These are phyloP conservation scores for Batillaria attramentaria DNA, from an alignment of 1,140 invertebrate genomes.

Conservation along the genomic window DNA sequence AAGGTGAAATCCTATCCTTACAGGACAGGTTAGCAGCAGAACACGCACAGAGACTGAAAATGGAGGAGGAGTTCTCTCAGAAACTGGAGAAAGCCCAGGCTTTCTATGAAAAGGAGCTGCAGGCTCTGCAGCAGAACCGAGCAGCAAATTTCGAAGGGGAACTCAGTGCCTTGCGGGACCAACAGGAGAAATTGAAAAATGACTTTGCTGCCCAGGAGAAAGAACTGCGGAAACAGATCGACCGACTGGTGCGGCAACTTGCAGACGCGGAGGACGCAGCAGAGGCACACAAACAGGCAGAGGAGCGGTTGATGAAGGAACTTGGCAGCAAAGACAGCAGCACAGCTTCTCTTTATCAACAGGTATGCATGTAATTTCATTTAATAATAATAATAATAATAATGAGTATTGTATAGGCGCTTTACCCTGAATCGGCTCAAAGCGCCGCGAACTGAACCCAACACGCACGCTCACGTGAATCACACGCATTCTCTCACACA, in stretches of 20 bases:
- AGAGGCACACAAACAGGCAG: constrained; percentile 56
- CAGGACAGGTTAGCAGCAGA: constrained; percentile 51
- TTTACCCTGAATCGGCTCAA: no score
- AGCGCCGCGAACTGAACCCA: no score
- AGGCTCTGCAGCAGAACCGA: constrained; percentile 57
- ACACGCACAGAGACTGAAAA: constrained; percentile 56
- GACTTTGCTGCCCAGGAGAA: constrained; percentile 58
- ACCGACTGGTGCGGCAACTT: constrained; percentile 62
- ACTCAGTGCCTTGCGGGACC: constrained; percentile 47
- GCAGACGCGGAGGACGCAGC: constrained; percentile 63
- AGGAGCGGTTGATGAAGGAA: constrained; percentile 45
- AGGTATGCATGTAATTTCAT: constrained; percentile 46
- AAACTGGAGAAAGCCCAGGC: constrained; percentile 67
- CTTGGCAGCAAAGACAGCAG: constrained; percentile 53
- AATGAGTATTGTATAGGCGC: no score
- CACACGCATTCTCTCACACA: no score
- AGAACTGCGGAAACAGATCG: constrained; percentile 64
- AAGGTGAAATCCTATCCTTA: constrained; percentile 54
- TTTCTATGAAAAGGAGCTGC: constrained; percentile 70
- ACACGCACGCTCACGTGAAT: no score
- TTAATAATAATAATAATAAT: no score
- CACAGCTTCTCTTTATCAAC: constrained; percentile 47
- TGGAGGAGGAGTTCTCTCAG: constrained; percentile 64
- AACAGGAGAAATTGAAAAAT: constrained; percentile 64
- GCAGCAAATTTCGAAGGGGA: constrained; percentile 51